Base-by-base conservation (phyloP, 2,888 invertebrate species). In the Phlogophora meticulosa region DNA sequence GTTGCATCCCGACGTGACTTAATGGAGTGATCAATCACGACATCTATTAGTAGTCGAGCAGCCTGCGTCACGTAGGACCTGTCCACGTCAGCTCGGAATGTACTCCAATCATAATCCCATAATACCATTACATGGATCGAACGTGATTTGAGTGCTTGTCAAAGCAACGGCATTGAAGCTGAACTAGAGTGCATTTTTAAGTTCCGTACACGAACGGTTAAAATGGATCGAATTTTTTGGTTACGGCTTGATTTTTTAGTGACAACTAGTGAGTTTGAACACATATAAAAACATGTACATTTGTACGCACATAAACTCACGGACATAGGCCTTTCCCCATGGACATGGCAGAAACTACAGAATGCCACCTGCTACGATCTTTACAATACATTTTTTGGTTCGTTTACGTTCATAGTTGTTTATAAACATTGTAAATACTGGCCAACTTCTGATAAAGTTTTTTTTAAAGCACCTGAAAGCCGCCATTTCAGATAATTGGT, bases 111-210 rank as follows among this genome's bases (percentile, higher is more conserved):
- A 68, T 61, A 67, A 66, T 45, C 55, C 5, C 28, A 51, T 73
- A 49, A 59, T 67, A 24, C 5, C 65, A 53, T 59, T n/a, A 38
- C 42, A 40, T 17, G 17, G 17, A 11, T 40, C 38, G 17, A 46
- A 73, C 74, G 52, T 74, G 61, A 68, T 74, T 68, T 57, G 52
- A 72, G 61, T 57, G 48, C 68, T 46, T 43, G 52, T 60, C 52
- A 40, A 38, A 56, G 59, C 28, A 20, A 9, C 36, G 53, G 10
- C 53, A 38, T 58, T 40, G 42, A 36, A 45, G 52, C 20, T 70
- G 3, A 24, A 70, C 38, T 46, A 46, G 38, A 57, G 67, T 67
- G 59, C 45, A 52, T 42, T 28, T 38, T 58, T 40, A 53, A 20
- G 20, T 57, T 49, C 36, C n/a, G 24, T 24, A 22, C 4, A 10